Base-by-base conservation (phyloP, 2,113 vertebrate species). In the Glaucomys volans region DNA sequence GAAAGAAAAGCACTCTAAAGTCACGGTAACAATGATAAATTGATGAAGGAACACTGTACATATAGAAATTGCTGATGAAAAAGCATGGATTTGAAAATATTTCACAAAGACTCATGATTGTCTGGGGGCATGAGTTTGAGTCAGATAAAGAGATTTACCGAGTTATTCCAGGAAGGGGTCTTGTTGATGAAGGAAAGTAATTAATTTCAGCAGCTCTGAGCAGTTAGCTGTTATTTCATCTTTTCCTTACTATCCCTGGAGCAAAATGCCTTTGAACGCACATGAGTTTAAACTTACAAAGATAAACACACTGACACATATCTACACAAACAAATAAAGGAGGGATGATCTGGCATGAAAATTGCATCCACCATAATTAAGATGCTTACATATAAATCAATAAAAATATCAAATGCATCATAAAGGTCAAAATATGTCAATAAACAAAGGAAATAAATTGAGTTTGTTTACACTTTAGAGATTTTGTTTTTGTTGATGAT, bases 151-250 rank as follows among this genome's bases (percentile, higher is more conserved):
- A 2, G 40, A 86, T 80, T 89, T 77, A 64, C 12, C 30, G 47
- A 83, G 26, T 74, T 72, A 57, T 72, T 95, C 30, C 18, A 86
- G 35, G 32, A 54, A 50, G 18, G 81, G 57, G 35, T 42, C 28
- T 77, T 74, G 62, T 67, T 90, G 54, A 71, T 62, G 66, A 94
- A 40, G 59, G 44, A 71, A 52, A 67, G 18, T 77, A 92, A 85
- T 93, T 88, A 81, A 72, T 94, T 86, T 40, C 4, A 47, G 37
- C 35, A 87, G 30, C 2, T n/a, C 74, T 96, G 35, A 90, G 42
- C 62, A 87, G 44, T 67, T 89, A 59, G n/a, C 14, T 47, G 0
- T 67, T 64, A 47, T 44, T 96, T 81, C 76, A 32, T 84, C 32
- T 95, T 72, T 83, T 67, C 54, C n/a, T 28, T 59, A 44, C 16